Evolutionary conservation across 1,140 invertebrate genomes (phyloP), one percentile per base, ranked within the genome.

Genomic region (Nebria ingens): DNA sequence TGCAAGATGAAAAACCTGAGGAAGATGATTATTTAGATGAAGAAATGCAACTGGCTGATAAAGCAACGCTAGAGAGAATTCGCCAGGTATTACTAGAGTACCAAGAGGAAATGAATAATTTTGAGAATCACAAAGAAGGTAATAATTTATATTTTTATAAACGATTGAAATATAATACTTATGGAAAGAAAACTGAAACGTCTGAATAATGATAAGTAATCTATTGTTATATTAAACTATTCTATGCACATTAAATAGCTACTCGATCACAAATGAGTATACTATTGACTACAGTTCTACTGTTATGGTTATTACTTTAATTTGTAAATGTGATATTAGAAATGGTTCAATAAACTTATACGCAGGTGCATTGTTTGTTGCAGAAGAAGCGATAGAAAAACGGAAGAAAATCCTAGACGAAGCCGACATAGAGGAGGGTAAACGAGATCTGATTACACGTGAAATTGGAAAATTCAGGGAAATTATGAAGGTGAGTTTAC

Each of bases 381-480:
- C 57, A 67, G 63, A 67, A 55, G 64, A 69, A 65, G 64, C 65
- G 50, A 71, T 74, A 19, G 70, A 75, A 49, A 82, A 82, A 60
- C 71, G 76, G 23, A 73, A 79, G 61, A 84, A 85, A 66, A 71
- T 71, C 55, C 68, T 87, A 19, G 84, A 89, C 63, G 88, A 90
- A 63, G 85, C 86, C 2, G 87, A 93, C 66, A 83, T 97, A 55
- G 95, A 97, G 74, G 94, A 97, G 74, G 94, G 95, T 68, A 96
- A 97, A 72, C 83, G 92, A n/a, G 86, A 89, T 72, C 80, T 98
- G 58, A 97, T 98, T 60, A 93, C 92, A 63, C 80, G 86, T 61
- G 95, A 98, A 79, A 98, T 98, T 73, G 91, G 91, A 60, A 95
- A 93, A 74, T 98, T 98, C 74, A 81, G 95, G 54, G 93, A 97